A percentile compares a stretch with the other conserved stretches of the same genome.
Conservation (phyloP, 2,113 vertebrate species). For the Solea solea region DNA sequence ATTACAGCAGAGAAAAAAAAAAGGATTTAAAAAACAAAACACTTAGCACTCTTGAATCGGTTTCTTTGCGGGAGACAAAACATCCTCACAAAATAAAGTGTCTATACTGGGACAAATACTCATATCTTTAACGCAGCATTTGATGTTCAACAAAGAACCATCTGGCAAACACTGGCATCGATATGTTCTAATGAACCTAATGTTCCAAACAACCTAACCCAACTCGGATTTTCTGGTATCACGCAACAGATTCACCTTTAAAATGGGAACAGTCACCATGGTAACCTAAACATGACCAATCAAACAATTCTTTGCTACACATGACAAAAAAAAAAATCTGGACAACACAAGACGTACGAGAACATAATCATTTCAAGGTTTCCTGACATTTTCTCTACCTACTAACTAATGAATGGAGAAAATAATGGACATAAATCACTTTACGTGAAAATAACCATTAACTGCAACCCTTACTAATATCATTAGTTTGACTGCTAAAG, state of each 20-base stretch:
- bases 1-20: conserved; percentile 24
- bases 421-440: no score
- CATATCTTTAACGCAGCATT: conserved; percentile 63
- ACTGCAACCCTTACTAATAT: no score
- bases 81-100: conserved; percentile 46
- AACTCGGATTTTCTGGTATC: neutral
- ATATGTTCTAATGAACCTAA: conserved; percentile 1
- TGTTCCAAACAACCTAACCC: no score
- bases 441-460: no score
- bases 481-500: no score
- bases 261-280: neutral
- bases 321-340: no score
- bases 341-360: no score
- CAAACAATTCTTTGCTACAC: neutral
- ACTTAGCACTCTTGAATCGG: conserved; percentile 74
- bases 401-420: no score
- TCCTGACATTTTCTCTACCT: no score
- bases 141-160: conserved; percentile 13
- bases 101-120: conserved; percentile 31
- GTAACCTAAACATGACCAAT: neutral
- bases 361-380: no score
- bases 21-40: neutral
- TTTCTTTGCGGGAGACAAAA: conserved; percentile 45
- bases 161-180: conserved; percentile 42
- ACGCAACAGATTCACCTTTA: neutral